Evolutionary conservation across 2,888 invertebrate genomes (phyloP).

Genomic region (Drosophila neoperkinsi): DNA sequence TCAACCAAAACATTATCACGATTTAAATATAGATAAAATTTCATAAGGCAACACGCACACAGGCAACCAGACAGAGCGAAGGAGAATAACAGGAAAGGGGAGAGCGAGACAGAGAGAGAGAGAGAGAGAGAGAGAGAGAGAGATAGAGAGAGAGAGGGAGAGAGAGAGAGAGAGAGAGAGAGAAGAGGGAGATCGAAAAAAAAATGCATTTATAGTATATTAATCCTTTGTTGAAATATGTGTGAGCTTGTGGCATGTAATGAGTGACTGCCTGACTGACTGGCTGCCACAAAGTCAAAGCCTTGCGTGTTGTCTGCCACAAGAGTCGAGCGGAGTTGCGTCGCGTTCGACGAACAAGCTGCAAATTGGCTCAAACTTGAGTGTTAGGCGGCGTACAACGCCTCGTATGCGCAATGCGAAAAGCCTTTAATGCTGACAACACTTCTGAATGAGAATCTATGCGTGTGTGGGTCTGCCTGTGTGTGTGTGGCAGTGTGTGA

Average conservation of each 20-base stretch:
- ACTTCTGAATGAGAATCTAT: slow-evolving; percentile 17
- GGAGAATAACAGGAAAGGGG: background rate
- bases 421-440: slow-evolving; percentile 59
- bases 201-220: slow-evolving; percentile 35
- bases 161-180: background rate
- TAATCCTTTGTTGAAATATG: slow-evolving; percentile 68
- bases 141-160: background rate
- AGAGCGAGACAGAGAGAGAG: background rate
- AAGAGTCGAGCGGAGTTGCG: slow-evolving; percentile 11
- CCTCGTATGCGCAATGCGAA: slow-evolving; percentile 67
- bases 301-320: slow-evolving; percentile 68
- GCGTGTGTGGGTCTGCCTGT: slow-evolving; percentile 7
- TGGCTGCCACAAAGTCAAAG: slow-evolving; percentile 69
- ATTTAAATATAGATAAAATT: slow-evolving; percentile 61
- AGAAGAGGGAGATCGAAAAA: slow-evolving; percentile 9
- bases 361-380: slow-evolving; percentile 60
- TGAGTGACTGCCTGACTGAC: slow-evolving; percentile 26
- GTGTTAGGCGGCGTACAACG: slow-evolving; percentile 38
- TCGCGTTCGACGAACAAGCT: slow-evolving; percentile 49
- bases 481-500: slow-evolving; percentile 25
- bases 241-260: slow-evolving; percentile 44
- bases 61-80: background rate
- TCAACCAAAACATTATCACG: slow-evolving; percentile 50
- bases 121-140: background rate
- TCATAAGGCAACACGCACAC: slow-evolving; percentile 45